Evolutionary conservation across 2,113 vertebrate species (phyloP).

Genomic region (Abramis brama): DNA sequence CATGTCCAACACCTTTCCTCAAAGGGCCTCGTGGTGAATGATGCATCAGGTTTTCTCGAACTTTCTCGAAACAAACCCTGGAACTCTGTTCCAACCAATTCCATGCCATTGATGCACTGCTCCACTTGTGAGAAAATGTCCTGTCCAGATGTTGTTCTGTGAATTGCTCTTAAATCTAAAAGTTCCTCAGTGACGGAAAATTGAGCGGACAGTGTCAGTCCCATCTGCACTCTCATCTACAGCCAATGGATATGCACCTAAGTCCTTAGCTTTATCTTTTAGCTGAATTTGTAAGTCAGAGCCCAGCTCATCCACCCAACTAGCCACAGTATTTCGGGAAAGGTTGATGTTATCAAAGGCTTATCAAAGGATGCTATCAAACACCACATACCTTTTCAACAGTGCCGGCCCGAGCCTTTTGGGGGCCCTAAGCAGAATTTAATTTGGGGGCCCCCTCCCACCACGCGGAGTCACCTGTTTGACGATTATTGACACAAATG

Average conservation of each 20-base stretch:
- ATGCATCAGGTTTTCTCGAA: neutral
- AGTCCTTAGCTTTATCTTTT: neutral
- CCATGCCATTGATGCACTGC: neutral
- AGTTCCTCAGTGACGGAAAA: neutral
- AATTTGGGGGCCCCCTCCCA: too few species aligned
- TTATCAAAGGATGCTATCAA: neutral
- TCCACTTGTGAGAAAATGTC: neutral
- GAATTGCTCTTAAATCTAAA: neutral
- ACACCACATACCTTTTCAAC: neutral
- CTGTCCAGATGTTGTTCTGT: neutral
- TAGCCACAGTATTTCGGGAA: neutral
- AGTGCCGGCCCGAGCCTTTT: too few species aligned
- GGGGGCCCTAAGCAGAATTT: too few species aligned
- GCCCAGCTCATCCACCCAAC: neutral
- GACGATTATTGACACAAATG: too few species aligned
- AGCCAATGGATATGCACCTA: neutral
- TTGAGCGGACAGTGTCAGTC: neutral
- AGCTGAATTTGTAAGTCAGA: neutral
- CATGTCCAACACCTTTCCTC: slow-evolving; percentile 14
- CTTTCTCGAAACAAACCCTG: neutral
- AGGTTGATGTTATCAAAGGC: neutral
- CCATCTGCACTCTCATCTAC: neutral
- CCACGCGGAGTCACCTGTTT: too few species aligned
- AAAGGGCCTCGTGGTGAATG: neutral
- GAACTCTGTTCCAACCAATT: neutral